phyloP scores from a whole-genome alignment of 2,888 invertebrate genomes.

The Netelia fuscicornis region DNA sequence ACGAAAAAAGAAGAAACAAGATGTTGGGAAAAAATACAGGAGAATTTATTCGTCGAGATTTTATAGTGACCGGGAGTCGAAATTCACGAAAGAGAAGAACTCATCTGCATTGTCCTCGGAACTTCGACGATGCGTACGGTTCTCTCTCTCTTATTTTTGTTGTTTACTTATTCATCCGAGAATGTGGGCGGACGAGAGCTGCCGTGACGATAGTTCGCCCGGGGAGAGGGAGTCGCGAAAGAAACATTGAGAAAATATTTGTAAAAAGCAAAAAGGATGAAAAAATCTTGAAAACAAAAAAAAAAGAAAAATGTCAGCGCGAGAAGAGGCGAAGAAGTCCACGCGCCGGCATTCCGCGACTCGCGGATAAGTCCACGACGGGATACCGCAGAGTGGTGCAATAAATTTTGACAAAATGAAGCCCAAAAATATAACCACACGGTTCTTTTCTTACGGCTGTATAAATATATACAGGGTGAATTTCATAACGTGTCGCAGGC shows the following conservation, averaged over 20 bases:
- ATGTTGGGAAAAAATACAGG: slow-evolving; percentile 36
- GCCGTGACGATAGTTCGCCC: slow-evolving; percentile 40
- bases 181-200: slow-evolving; percentile 66
- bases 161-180: slow-evolving; percentile 23
- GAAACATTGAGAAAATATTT: slow-evolving; percentile 11
- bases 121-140: slow-evolving; percentile 34
- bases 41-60: slow-evolving; percentile 61
- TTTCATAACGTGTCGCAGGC: no score
- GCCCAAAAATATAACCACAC: slow-evolving; percentile 46
- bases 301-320: slow-evolving; percentile 23
- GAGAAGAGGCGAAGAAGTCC: slow-evolving; percentile 55
- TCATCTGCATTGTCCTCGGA: slow-evolving; percentile 65
- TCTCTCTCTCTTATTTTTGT: neutral
- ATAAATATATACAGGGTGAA: slow-evolving; percentile 10
- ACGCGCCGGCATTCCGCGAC: slow-evolving; percentile 59
- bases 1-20: neutral
- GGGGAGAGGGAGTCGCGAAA: slow-evolving; percentile 26
- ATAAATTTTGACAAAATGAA: slow-evolving; percentile 66
- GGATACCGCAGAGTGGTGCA: slow-evolving; percentile 65
- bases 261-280: neutral
- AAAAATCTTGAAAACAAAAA: slow-evolving; percentile 5
- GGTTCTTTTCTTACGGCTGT: slow-evolving; percentile 9
- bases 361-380: slow-evolving; percentile 63
- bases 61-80: slow-evolving; percentile 63
- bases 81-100: slow-evolving; percentile 56